Conservation (phyloP, 2,888 invertebrate species). For the Cartodere bifasciata region DNA sequence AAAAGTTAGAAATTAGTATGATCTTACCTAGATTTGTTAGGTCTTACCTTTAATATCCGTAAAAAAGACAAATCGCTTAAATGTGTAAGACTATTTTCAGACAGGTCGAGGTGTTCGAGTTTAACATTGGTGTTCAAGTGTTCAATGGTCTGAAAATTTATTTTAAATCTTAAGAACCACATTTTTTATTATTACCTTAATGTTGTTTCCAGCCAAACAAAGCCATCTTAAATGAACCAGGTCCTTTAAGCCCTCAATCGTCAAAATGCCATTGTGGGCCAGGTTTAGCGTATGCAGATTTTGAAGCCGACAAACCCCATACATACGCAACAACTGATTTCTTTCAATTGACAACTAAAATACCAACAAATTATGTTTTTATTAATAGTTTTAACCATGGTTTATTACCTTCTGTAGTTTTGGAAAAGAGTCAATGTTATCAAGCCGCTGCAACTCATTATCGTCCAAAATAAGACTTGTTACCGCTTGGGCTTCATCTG, state of each 20-base stretch:
- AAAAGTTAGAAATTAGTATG: constrained; percentile 19
- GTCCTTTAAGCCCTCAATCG: constrained; percentile 82
- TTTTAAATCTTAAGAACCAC: constrained; percentile 1
- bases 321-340: constrained; percentile 80
- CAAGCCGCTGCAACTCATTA: constrained; percentile 76
- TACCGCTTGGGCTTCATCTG: constrained; percentile 50
- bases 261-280: constrained; percentile 76
- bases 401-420: constrained; percentile 58
- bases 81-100: constrained; percentile 77
- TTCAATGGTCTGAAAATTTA: constrained; percentile 57
- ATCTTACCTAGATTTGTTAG: neutral
- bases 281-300: constrained; percentile 71
- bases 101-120: constrained; percentile 74
- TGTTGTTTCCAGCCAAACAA: constrained; percentile 78
- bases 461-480: constrained; percentile 68
- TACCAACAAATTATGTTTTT: constrained; percentile 14
- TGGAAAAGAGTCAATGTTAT: constrained; percentile 72
- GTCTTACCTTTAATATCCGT: constrained; percentile 64
- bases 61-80: constrained; percentile 76
- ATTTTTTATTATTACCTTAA: constrained; percentile 46
- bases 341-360: constrained; percentile 71
- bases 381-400: constrained; percentile 3
- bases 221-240: constrained; percentile 67
- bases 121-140: constrained; percentile 71
- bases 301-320: constrained; percentile 68